Percentiles rank a stretch among this genome's conserved stretches.
Evolutionary conservation across 2,113 vertebrate genomes (phyloP).

Genomic region (Nicator chloris): DNA sequence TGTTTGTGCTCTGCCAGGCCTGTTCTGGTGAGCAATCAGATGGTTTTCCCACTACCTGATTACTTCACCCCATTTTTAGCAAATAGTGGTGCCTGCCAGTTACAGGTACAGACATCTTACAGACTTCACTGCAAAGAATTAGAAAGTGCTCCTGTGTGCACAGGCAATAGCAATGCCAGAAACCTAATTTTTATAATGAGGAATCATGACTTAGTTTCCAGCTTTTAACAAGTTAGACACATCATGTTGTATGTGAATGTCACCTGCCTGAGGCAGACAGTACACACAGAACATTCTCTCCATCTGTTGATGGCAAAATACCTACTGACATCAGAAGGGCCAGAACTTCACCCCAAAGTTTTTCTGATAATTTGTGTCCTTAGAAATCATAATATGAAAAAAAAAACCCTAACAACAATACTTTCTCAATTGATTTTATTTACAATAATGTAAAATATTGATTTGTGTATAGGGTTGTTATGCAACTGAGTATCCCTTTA

Average conservation of each 20-base stretch:
- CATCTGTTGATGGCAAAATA: not conserved
- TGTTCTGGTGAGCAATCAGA: not conserved
- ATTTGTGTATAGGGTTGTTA: not conserved
- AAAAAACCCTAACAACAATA: not conserved
- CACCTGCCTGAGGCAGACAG: not conserved
- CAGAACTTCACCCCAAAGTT: not conserved
- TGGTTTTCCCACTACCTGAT: not conserved
- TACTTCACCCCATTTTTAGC: conserved; percentile 26
- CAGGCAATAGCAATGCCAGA: not conserved
- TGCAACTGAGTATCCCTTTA: not conserved
- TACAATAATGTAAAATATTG: not conserved
- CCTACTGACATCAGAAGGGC: not conserved
- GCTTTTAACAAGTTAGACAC: not conserved
- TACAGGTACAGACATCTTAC: not conserved
- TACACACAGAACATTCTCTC: not conserved
- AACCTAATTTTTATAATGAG: not conserved
- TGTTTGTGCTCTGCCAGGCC: not conserved
- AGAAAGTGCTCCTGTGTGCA: not conserved
- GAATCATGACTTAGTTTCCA: not conserved
- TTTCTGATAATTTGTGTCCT: not conserved
- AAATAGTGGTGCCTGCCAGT: conserved; percentile 6
- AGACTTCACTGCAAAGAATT: conserved; percentile 16
- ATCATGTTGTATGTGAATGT: not conserved
- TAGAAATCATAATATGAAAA: not conserved
- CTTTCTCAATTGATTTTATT: not conserved